Evolutionary conservation across 2,888 invertebrate genomes (phyloP).

Genomic region (Apamea monoglypha): DNA sequence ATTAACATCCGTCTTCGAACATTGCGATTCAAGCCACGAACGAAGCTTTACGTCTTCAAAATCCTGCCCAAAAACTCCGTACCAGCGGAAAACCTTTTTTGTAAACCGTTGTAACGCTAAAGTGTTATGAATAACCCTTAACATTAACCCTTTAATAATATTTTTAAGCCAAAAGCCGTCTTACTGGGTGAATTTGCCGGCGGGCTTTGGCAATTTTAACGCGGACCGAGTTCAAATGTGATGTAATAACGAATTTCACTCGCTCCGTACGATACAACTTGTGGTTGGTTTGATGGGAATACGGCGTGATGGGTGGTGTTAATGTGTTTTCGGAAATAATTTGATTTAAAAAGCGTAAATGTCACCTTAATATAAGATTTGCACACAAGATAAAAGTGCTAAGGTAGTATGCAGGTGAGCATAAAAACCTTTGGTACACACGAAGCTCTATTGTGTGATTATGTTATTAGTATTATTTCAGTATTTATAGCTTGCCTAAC

Average conservation of each 20-base stretch:
- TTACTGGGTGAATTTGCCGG: conserved; percentile 80
- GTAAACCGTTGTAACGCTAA: conserved; percentile 68
- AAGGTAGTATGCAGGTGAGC: not conserved
- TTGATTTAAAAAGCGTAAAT: not conserved
- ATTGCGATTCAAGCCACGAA: conserved; percentile 61
- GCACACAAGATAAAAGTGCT: not conserved
- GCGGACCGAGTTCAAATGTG: conserved; percentile 78
- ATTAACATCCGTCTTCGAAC: conserved; percentile 60
- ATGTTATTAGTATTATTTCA: not conserved
- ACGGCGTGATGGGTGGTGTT: conserved; percentile 20
- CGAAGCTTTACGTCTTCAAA: conserved; percentile 60
- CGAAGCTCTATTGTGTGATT: not conserved
- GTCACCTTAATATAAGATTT: not conserved
- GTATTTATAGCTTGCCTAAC: not conserved
- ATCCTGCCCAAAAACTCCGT: conserved; percentile 48
- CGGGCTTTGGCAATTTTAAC: conserved; percentile 80
- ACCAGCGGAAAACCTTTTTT: conserved; percentile 60
- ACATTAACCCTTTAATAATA: conserved; percentile 75
- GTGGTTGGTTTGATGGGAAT: conserved; percentile 65
- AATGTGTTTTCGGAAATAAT: conserved; percentile 3
- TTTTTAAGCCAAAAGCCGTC: conserved; percentile 76
- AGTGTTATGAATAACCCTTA: conserved; percentile 69
- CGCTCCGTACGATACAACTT: conserved; percentile 72
- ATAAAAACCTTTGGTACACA: too few relatives aligned
- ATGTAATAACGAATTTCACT: conserved; percentile 86